Base-by-base conservation (phyloP, 2,888 invertebrate genomes). In the Macrophya annulata region DNA sequence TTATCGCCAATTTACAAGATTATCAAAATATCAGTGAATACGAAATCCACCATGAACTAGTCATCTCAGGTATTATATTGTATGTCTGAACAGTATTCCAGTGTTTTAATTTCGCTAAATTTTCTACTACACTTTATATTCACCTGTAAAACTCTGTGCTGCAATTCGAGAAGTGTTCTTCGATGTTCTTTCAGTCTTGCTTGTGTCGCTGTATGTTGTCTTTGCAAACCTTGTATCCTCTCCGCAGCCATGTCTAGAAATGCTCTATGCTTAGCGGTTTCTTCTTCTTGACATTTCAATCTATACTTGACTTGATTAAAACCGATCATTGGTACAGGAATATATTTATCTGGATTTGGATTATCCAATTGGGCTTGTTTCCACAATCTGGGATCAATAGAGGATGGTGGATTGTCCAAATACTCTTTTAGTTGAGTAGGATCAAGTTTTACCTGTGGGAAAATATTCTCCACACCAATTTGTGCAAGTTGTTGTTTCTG, bases 351-450 rank as follows among this genome's bases (percentile, higher is more conserved):
- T 0, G 98, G 96, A 93, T 99, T 98, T 0, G 99, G 99, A 94
- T 99, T 99, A 91, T 99, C 99, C 45, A 97, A 94, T 91, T 98
- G 98, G 0, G 99, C 99, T 93, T 99, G 99, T 90, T 97, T 97
- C 99, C 99, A 99, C 90, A 99, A 95, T 86, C 98, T 95, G 77
- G 97, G 96, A 93, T 99, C 98, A 91, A 99, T 97, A n/a, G 98
- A 97, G 96, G 93, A 85, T 0, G 99, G 99, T n/a, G 99, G 97
- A 89, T 96, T 97, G 89, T 98, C 97, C 86, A 99, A 94, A 94
- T 99, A 99, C 89, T 98, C 97, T 88, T 97, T 97, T 21, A 98
- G 91, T 91, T 97, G 96, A 86, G 97, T 96, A 84, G 96, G 96
- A 88, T 97, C 96, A 72, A 98, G 96, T 71, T 96, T 95, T 0